Evolutionary conservation across 2,113 vertebrate genomes (phyloP).

Genomic region (Centropus unirufus): DNA sequence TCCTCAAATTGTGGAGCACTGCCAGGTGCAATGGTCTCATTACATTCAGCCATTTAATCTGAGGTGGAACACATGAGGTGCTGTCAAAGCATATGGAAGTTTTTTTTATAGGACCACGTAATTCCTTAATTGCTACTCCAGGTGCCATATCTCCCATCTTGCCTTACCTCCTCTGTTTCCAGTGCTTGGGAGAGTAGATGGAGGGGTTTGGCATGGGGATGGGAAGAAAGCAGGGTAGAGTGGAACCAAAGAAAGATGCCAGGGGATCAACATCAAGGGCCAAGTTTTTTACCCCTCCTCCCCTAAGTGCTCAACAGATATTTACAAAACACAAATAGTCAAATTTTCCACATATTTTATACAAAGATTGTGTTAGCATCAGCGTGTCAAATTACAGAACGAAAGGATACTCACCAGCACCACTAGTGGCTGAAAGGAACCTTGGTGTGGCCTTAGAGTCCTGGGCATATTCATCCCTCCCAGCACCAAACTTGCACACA

Average conservation of each 20-base stretch:
- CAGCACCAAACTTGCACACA: accelerated
- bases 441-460: accelerated
- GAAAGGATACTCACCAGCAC: background rate
- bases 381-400: background rate
- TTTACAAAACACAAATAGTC: background rate
- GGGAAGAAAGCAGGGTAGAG: background rate
- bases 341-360: background rate
- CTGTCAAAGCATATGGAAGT: background rate
- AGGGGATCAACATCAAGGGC: background rate
- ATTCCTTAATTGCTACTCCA: background rate
- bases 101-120: background rate
- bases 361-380: accelerated
- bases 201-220: background rate
- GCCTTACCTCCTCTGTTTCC: background rate
- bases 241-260: background rate
- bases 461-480: background rate
- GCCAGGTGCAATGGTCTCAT: background rate
- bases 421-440: background rate
- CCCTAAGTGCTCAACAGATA: background rate
- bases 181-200: background rate
- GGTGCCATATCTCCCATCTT: background rate
- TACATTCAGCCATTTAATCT: background rate
- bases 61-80: background rate
- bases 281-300: background rate
- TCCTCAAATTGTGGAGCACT: background rate